A percentile compares a stretch with the other conserved stretches of the same genome.
Evolutionary conservation across 2,113 vertebrate species (phyloP).

Genomic region (Anser brachyrhynchus): DNA sequence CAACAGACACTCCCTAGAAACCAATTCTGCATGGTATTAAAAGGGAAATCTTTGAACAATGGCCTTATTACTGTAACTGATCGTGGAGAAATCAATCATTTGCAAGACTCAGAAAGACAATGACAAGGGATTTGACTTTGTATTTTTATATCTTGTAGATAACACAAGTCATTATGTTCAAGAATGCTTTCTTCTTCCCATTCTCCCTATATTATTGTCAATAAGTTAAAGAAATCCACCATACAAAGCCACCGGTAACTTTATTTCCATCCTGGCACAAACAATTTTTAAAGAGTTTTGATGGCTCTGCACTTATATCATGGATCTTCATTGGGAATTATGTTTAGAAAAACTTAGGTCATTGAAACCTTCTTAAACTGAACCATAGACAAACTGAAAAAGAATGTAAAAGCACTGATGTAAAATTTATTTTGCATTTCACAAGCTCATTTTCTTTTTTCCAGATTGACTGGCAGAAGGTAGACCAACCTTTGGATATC

Average conservation of each 20-base stretch:
- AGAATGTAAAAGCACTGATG: neutral
- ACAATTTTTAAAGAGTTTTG: slow-evolving; percentile 16
- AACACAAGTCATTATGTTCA: neutral
- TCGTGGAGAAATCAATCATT: neutral
- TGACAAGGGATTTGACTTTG: neutral
- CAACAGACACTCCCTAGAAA: neutral
- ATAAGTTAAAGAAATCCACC: neutral
- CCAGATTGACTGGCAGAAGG: neutral
- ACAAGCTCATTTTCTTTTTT: neutral
- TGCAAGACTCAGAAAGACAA: neutral
- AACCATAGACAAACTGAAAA: slow-evolving; percentile 5
- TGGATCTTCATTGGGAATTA: slow-evolving; percentile 29
- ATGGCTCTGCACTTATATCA: slow-evolving; percentile 21
- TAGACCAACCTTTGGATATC: slow-evolving; percentile 2
- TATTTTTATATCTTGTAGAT: neutral
- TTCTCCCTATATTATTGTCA: neutral
- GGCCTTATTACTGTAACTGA: neutral
- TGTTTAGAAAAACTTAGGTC: slow-evolving; percentile 49
- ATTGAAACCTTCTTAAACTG: slow-evolving; percentile 26
- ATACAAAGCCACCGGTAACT: neutral
- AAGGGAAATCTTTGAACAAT: neutral
- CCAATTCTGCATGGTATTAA: neutral
- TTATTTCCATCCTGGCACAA: neutral
- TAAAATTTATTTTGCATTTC: neutral
- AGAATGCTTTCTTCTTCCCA: neutral